These are phyloP conservation scores for Liodrosophila aerea DNA, from an alignment of 2,888 invertebrate species.

Conservation along the genomic window DNA sequence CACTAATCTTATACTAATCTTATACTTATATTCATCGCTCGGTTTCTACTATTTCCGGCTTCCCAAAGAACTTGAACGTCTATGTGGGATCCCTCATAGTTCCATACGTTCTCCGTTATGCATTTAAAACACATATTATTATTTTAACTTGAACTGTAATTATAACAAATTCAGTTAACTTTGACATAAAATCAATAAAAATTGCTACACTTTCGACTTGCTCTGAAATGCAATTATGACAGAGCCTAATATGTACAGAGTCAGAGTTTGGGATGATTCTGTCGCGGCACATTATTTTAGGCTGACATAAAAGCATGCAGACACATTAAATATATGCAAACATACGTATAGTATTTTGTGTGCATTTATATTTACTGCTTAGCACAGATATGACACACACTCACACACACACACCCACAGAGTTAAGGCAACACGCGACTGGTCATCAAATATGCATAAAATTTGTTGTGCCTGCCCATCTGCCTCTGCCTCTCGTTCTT, in stretches of 20 bases:
- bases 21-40: no score
- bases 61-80: no score
- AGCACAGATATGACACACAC: slow-evolving; percentile 3
- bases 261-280: slow-evolving; percentile 5
- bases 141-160: neutral
- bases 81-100: no score
- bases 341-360: neutral
- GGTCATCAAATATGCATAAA: slow-evolving; percentile 49
- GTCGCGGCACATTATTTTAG: slow-evolving; percentile 16
- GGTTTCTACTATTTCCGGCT: no score
- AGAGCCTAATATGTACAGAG: slow-evolving; percentile 24
- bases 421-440: neutral
- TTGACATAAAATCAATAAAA: neutral
- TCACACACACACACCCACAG: slow-evolving; percentile 1
- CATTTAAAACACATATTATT: no score
- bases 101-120: no score
- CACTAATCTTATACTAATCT: no score
- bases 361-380: slow-evolving; percentile 1
- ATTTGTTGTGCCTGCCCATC: slow-evolving; percentile 3
- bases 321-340: slow-evolving; percentile 1
- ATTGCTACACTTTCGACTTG: slow-evolving; percentile 3
- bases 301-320: neutral
- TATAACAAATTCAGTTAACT: neutral
- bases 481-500: neutral
- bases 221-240: slow-evolving; percentile 8